Evolutionary conservation across 2,797 vertebrate genomes (phyloP), one percentile per base, ranked within the genome.

Genomic region (Acanthurus leucopareius): DNA sequence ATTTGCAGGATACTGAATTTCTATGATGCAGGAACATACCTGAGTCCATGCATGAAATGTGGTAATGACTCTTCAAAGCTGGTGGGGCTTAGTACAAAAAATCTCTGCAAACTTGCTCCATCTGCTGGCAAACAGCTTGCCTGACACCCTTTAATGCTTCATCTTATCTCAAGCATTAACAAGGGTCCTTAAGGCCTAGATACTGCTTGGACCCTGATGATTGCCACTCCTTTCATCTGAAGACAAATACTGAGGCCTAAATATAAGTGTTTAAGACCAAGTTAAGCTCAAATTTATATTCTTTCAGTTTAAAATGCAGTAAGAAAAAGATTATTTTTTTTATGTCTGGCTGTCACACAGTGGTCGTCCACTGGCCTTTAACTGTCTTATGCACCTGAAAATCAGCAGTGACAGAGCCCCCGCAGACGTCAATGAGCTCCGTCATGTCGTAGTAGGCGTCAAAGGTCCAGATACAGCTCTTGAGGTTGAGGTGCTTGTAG

Each of bases 381-480:
- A 32, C 17, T 14, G 14, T 28, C 47, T 4, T n/a, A 0, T 1
- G 8, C 35, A 98, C 98, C 97, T 99, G 98, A 92, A 99, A 99
- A 85, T 99, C 98, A 0, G 98, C 98, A 0, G 97, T 98, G 83
- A 99, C 98, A 0, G 97, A 98, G 35, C 98, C 98, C 0, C 97
- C 96, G 0, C 98, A 99, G 82, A 99, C 96, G 0, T 99, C 98
- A 1, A 99, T 99, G 20, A 99, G 86, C 75, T 99, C 98, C 0
- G 98, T 99, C 98, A 99, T 99, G 94, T 99, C 98, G 0, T 99
- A 99, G 69, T 94, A 99, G 0, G 98, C 97, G 4, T 99, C 96
- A 0, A 99, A 99, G 2, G 97, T 99, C 98, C 98, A 99, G 86
- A 99, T 98, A 85, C 98, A 99, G 95, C 97, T 99, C 91, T 99